Conservation (phyloP, 2,113 vertebrate species). For the Ibidorhyncha struthersii region DNA sequence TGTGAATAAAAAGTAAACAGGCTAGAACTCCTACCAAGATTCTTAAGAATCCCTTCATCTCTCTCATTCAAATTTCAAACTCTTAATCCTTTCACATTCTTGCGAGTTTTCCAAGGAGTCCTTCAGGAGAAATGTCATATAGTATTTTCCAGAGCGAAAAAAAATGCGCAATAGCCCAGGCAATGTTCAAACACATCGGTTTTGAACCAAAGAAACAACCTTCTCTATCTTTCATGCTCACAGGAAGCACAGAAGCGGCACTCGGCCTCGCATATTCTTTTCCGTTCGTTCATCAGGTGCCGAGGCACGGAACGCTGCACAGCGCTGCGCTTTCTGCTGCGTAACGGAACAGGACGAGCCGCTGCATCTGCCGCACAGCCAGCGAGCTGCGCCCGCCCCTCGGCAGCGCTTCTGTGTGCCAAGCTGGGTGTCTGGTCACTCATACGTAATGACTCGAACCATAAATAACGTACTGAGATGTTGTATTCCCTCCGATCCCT, state of each 20-base stretch:
- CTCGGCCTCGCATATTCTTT: rapidly evolving
- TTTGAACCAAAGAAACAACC: not conserved
- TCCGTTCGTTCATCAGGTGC: rapidly evolving
- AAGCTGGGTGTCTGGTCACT: no score
- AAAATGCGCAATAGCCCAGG: not conserved
- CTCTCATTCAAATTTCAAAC: not conserved
- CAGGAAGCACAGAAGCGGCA: not conserved
- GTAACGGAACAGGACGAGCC: not conserved
- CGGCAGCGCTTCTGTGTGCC: not conserved
- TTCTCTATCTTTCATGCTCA: rapidly evolving
- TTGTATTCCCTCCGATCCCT: not conserved
- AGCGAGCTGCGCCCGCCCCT: not conserved
- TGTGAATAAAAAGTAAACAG: not conserved
- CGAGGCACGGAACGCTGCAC: not conserved
- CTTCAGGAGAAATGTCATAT: not conserved
- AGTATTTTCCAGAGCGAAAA: not conserved
- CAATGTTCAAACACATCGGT: rapidly evolving
- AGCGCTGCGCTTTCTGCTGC: not conserved
- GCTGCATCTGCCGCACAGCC: rapidly evolving
- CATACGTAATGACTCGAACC: rapidly evolving
- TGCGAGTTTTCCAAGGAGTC: not conserved
- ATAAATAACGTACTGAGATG: no score
- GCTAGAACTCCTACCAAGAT: not conserved
- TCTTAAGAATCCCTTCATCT: not conserved
- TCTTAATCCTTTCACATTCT: not conserved